A percentile compares a stretch with the other conserved stretches of the same genome.
These are phyloP conservation scores for Drosophila ogumai DNA, from an alignment of 1,140 invertebrate genomes.

Conservation along the genomic window DNA sequence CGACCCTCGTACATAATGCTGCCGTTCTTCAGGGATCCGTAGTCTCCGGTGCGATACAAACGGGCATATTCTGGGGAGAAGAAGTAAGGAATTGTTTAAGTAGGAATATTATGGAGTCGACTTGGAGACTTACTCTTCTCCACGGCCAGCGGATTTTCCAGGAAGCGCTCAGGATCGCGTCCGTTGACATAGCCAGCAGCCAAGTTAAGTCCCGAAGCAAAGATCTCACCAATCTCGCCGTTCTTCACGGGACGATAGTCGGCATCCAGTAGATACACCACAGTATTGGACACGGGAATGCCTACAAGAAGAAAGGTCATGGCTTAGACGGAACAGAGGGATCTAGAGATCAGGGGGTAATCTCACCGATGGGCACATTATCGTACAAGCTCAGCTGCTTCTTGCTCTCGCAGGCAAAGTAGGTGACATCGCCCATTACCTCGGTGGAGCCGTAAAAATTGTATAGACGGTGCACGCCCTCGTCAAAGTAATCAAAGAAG, in stretches of 20 bases:
- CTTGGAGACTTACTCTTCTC: conserved; percentile 86
- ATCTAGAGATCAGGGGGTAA: not conserved
- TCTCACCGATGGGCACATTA: conserved; percentile 92
- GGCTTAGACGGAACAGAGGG: conserved; percentile 84
- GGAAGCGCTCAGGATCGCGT: conserved; percentile 89
- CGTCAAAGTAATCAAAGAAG: conserved; percentile 90
- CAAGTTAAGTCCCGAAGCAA: conserved; percentile 91
- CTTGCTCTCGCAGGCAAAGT: conserved; percentile 86
- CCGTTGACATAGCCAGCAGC: conserved; percentile 92
- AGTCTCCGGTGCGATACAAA: conserved; percentile 94
- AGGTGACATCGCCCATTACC: conserved; percentile 93
- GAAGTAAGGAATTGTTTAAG: not conserved
- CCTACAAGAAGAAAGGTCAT: conserved; percentile 41
- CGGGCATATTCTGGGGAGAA: conserved; percentile 86
- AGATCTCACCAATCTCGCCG: conserved; percentile 91
- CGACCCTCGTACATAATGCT: conserved; percentile 91
- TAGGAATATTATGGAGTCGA: not conserved
- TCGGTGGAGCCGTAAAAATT: conserved; percentile 97
- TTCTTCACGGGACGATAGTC: conserved; percentile 89
- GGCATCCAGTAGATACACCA: conserved; percentile 91
- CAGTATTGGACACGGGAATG: conserved; percentile 90
- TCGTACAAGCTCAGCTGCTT: conserved; percentile 87
- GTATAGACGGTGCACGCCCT: conserved; percentile 87
- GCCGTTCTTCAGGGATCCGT: conserved; percentile 90
- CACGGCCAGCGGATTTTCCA: conserved; percentile 89